phyloP scores from a whole-genome alignment of 2,888 invertebrate species.

The Leucophora obtusa region DNA sequence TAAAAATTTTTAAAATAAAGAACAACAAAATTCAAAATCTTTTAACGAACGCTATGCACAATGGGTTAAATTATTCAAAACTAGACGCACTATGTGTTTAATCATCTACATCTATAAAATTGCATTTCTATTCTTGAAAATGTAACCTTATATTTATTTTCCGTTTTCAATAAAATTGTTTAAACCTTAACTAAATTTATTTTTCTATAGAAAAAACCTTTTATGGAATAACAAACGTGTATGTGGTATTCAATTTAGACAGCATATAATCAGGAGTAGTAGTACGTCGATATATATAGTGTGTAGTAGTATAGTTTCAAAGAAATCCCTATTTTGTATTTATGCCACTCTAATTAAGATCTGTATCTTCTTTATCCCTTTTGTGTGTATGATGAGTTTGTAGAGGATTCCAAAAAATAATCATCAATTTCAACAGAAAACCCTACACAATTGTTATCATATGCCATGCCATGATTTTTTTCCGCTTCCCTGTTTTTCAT shows the following conservation, averaged over 20 bases:
- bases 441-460: conserved; percentile 43
- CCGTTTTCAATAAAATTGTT: background rate
- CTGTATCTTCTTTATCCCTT: conserved; percentile 41
- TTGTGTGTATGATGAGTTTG: conserved; percentile 12
- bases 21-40: no score
- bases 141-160: conserved; percentile 27
- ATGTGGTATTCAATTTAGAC: conserved; percentile 7
- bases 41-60: no score
- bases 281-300: no score
- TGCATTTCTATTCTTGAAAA: conserved; percentile 38
- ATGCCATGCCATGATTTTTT: conserved; percentile 4
- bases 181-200: background rate
- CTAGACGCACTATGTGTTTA: background rate
- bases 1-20: no score
- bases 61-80: background rate
- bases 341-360: conserved; percentile 58
- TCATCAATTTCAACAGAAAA: conserved; percentile 46
- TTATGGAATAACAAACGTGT: conserved; percentile 37
- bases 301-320: conserved; percentile 33
- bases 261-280: conserved; percentile 33
- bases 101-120: background rate
- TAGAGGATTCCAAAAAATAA: conserved; percentile 39
- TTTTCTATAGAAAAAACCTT: conserved; percentile 47
- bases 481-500: conserved; percentile 16
- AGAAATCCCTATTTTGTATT: conserved; percentile 41